Conservation (phyloP, 2,888 invertebrate genomes). For the Endomychus coccineus region DNA sequence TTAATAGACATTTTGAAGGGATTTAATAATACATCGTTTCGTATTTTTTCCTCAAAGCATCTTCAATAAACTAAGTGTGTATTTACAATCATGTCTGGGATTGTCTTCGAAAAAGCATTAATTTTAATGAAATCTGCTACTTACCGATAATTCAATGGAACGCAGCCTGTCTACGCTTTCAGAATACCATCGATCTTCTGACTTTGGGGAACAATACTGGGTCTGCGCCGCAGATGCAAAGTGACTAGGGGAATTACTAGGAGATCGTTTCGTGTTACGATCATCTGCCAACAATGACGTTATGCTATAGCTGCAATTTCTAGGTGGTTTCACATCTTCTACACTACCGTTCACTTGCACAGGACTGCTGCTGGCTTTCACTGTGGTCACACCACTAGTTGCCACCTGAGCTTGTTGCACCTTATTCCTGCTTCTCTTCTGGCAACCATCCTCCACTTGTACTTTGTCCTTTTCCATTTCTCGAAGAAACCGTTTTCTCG, state of each 20-base stretch:
- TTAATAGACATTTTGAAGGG: too few relatives aligned
- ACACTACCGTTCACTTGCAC: slow-evolving; percentile 30
- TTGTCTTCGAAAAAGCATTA: too few relatives aligned
- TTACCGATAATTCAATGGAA: slow-evolving; percentile 42
- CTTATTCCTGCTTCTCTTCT: slow-evolving; percentile 37
- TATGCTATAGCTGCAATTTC: slow-evolving; percentile 71
- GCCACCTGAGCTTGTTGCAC: slow-evolving; percentile 13
- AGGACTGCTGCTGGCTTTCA: slow-evolving; percentile 22
- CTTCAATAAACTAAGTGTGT: too few relatives aligned
- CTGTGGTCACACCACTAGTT: background rate
- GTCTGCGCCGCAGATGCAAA: slow-evolving; percentile 38
- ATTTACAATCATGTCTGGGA: too few relatives aligned
- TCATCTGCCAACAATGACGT: slow-evolving; percentile 70
- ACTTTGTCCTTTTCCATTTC: slow-evolving; percentile 57
- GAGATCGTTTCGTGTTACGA: slow-evolving; percentile 34
- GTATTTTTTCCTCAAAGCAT: too few relatives aligned
- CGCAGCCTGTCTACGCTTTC: slow-evolving; percentile 41
- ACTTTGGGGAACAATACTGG: slow-evolving; percentile 44
- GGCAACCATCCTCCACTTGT: slow-evolving; percentile 29
- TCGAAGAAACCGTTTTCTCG: slow-evolving; percentile 69
- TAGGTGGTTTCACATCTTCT: slow-evolving; percentile 28
- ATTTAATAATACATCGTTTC: too few relatives aligned
- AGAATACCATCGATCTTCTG: slow-evolving; percentile 40
- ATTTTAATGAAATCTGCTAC: too few relatives aligned
- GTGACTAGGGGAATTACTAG: slow-evolving; percentile 38